Evolutionary conservation across 2,113 vertebrate genomes (phyloP).

Genomic region (Melanerpes aurifrons): DNA sequence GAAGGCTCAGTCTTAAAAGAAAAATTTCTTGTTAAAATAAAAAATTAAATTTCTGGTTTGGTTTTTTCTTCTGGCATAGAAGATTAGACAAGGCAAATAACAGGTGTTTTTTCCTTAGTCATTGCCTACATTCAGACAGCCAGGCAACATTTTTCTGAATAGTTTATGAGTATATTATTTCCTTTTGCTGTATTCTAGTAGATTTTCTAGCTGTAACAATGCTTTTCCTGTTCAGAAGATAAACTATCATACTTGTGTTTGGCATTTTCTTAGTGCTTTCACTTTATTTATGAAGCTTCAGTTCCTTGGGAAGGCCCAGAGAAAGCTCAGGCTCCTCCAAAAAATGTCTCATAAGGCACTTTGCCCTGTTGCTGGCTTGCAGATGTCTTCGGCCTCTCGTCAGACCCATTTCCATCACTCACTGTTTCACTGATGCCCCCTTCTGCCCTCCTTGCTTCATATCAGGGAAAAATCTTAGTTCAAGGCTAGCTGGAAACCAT

Average conservation of each 20-base stretch:
- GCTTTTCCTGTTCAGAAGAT: background rate
- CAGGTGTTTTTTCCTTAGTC: background rate
- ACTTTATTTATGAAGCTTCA: accelerated
- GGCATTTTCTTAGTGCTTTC: background rate
- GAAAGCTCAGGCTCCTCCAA: background rate
- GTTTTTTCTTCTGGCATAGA: background rate
- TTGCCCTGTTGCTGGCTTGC: accelerated
- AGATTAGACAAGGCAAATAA: background rate
- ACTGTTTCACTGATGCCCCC: slow-evolving; percentile 58
- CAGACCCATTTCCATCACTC: background rate
- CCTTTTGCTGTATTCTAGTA: background rate
- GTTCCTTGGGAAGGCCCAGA: background rate
- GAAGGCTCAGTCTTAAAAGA: background rate
- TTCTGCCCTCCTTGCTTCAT: slow-evolving; percentile 43
- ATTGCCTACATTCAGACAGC: background rate
- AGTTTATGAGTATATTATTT: accelerated
- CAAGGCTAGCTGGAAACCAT: background rate
- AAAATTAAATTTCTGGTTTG: background rate
- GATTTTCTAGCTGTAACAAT: background rate
- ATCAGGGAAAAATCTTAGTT: background rate
- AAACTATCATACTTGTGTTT: background rate
- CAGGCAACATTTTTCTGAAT: background rate
- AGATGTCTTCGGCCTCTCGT: background rate
- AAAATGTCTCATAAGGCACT: background rate
- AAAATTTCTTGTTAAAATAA: background rate